Evolutionary conservation across 2,888 invertebrate genomes (phyloP), one percentile per base, ranked within the genome.

Genomic region (Cerceris ruficornis): DNA sequence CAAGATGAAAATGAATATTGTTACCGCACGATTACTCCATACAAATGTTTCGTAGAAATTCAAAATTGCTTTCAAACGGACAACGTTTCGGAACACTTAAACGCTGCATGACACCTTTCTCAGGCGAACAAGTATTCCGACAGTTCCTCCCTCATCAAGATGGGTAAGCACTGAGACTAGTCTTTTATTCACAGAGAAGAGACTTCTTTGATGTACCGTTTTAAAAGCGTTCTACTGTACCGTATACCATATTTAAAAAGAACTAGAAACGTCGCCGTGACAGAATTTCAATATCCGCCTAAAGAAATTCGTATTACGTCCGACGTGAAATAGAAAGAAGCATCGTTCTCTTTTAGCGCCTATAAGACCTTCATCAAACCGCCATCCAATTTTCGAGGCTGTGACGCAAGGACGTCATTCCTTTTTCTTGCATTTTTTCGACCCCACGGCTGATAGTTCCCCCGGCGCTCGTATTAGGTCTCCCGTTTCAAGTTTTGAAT

Each of bases 401-500:
- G n/a, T 8, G 42, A 17, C 9, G 14, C 54, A n/a, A n/a, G n/a
- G 14, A 9, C 14, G 54, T 59, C 72, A 46, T 71, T 73, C 52
- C 61, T 73, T 66, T 73, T 69, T 69, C 61, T 11, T 46, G 46
- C 61, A 50, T 49, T 54, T 57, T 49, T 69, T 57, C 62, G 15
- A 43, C 61, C 57, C 69, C 6, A n/a, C 50, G 46, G 46, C 9
- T 60, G 69, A 73, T 69, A 69, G 73, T 69, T 69, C 73, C 46
- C 69, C 55, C 69, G 69, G 73, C 57, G 73, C 62, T 46, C 73
- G 61, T 73, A 73, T 73, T 73, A 75, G 70, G 70, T 70, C 64
- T 64, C 70, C 60, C 74, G 64, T 75, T 75, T 57, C 64, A 69
- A 75, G 69, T 70, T 75, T 72, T 66, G 66, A 71, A 75, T 75